Conservation (phyloP, 2,113 vertebrate genomes). For the Rhabdomys dilectus region DNA sequence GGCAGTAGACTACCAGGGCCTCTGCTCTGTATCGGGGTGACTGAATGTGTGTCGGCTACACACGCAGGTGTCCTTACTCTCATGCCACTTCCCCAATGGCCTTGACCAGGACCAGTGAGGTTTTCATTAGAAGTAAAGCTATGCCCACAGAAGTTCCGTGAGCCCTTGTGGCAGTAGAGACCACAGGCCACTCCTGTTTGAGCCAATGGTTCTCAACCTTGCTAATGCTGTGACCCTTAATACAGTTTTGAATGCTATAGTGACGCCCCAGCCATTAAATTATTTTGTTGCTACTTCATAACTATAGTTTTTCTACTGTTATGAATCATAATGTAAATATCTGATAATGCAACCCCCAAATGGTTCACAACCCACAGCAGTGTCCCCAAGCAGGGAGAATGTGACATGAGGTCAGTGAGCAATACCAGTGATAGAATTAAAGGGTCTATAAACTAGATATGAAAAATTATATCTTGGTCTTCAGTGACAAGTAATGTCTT, state of each 20-base stretch:
- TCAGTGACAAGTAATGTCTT: not conserved
- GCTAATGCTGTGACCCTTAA: not conserved
- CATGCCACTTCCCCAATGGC: not conserved
- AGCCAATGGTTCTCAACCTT: not conserved
- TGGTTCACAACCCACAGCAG: not conserved
- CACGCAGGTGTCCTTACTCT: not conserved
- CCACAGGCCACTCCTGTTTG: not conserved
- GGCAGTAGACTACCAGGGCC: not conserved
- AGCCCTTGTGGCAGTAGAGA: not conserved
- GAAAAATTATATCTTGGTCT: not conserved
- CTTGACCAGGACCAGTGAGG: not conserved
- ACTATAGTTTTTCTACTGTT: not conserved
- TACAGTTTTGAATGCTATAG: not conserved
- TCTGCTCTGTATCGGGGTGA: not conserved
- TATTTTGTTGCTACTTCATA: not conserved
- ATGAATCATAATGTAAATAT: not conserved
- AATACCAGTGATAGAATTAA: not conserved
- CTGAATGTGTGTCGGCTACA: not conserved
- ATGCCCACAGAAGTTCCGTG: not conserved
- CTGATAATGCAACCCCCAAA: not conserved
- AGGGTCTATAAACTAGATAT: not conserved
- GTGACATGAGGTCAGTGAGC: not conserved
- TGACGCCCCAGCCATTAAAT: not conserved
- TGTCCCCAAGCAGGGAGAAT: not conserved
- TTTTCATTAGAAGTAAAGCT: not conserved